These are phyloP conservation scores for Epirrita christyi DNA, from an alignment of 2,888 invertebrate species.

Conservation along the genomic window DNA sequence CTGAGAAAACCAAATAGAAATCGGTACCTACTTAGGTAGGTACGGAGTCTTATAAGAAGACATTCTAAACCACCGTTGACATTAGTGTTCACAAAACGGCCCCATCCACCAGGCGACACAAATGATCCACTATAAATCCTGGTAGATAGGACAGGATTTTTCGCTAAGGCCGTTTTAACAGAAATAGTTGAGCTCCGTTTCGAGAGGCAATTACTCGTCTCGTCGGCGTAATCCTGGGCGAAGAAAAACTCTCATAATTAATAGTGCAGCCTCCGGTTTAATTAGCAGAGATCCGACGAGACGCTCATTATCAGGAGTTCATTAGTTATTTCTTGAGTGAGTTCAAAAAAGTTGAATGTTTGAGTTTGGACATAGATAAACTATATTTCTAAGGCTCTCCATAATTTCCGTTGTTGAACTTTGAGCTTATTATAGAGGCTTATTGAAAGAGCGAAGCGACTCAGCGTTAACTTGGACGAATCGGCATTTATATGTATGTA, in stretches of 20 bases:
- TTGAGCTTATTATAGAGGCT: no score
- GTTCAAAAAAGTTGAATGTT: neutral
- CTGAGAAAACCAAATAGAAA: no score
- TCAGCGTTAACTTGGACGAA: no score
- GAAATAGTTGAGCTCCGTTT: constrained; percentile 43
- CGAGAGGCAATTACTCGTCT: constrained; percentile 45
- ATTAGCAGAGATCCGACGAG: constrained; percentile 65
- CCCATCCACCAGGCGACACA: constrained; percentile 14
- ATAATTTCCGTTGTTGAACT: no score
- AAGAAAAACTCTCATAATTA: constrained; percentile 77
- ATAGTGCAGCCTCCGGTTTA: constrained; percentile 74
- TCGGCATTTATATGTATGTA: no score
- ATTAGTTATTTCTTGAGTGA: constrained; percentile 45
- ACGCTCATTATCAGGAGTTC: constrained; percentile 58
- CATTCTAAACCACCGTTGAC: constrained; percentile 15
- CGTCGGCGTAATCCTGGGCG: constrained; percentile 66
- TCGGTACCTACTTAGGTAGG: no score
- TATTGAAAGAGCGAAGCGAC: no score
- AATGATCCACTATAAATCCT: constrained; percentile 34
- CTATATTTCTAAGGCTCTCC: no score
- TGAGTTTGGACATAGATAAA: no score
- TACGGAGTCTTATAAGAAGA: neutral
- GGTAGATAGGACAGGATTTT: constrained; percentile 34
- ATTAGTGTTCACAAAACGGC: neutral
- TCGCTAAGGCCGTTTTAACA: constrained; percentile 41